These are phyloP conservation scores for Chromis chromis DNA, from an alignment of 2,797 vertebrate species.

Conservation along the genomic window DNA sequence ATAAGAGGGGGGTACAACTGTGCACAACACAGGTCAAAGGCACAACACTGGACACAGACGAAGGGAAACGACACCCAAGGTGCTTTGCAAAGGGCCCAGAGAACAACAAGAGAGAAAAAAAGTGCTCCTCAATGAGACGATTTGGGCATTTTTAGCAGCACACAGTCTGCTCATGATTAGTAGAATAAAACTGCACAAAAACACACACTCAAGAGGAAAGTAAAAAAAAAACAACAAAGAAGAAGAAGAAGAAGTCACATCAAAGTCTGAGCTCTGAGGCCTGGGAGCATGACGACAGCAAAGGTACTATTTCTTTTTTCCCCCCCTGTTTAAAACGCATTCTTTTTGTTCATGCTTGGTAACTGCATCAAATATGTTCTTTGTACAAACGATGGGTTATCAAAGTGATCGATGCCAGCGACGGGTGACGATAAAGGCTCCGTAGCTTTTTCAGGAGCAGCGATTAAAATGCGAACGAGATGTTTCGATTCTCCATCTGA, in stretches of 20 bases:
- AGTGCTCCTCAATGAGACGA: conserved; percentile 48
- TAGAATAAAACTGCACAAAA: conserved; percentile 59
- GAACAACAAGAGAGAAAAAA: conserved; percentile 23
- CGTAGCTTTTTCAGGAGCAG: conserved; percentile 4
- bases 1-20: conserved; percentile 71
- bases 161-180: conserved; percentile 41
- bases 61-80: conserved; percentile 63
- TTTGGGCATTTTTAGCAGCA: conserved; percentile 55
- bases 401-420: conserved; percentile 48
- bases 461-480: conserved; percentile 31
- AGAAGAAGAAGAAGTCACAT: conserved; percentile 46
- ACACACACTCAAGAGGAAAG: conserved; percentile 32
- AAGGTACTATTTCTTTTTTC: conserved; percentile 29
- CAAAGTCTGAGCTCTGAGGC: conserved; percentile 53
- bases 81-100: conserved; percentile 62
- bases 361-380: conserved; percentile 65
- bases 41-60: conserved; percentile 81
- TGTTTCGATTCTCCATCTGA: conserved; percentile 35
- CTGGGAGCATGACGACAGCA: conserved; percentile 58
- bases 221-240: not conserved
- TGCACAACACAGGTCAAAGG: conserved; percentile 82
- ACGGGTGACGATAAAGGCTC: conserved; percentile 28
- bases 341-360: conserved; percentile 75
- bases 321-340: conserved; percentile 40
- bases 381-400: conserved; percentile 60